Percentiles rank a stretch among this genome's conserved stretches.
These are phyloP conservation scores for Goniozus legneri DNA, from an alignment of 1,140 invertebrate genomes.

Conservation along the genomic window DNA sequence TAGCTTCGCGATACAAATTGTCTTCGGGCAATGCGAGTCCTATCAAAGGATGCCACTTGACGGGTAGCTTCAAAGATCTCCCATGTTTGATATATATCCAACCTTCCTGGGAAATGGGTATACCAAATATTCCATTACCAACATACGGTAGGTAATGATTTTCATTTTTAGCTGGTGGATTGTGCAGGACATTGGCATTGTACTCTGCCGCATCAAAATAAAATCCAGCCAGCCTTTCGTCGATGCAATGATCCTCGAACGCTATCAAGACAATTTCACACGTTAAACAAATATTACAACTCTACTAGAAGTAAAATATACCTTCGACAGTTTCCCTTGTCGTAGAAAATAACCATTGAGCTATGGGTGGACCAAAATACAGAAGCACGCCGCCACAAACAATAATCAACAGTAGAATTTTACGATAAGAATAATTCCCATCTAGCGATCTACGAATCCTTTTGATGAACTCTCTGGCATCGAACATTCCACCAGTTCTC, in stretches of 20 bases:
- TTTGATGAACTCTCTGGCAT: slow-evolving; percentile 52
- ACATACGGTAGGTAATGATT: slow-evolving; percentile 70
- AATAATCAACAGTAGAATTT: slow-evolving; percentile 61
- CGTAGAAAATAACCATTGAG: slow-evolving; percentile 60
- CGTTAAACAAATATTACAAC: not conserved
- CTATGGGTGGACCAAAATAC: slow-evolving; percentile 63
- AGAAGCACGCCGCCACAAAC: slow-evolving; percentile 61
- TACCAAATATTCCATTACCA: slow-evolving; percentile 74
- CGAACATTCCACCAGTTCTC: slow-evolving; percentile 41
- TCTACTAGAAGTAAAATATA: slow-evolving; percentile 10
- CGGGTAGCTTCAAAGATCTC: slow-evolving; percentile 66
- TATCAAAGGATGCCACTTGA: slow-evolving; percentile 74
- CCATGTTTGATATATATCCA: slow-evolving; percentile 68
- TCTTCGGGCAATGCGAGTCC: slow-evolving; percentile 53
- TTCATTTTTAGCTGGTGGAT: slow-evolving; percentile 56
- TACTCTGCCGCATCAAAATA: slow-evolving; percentile 59
- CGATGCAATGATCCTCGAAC: slow-evolving; percentile 62
- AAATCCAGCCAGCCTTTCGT: slow-evolving; percentile 61
- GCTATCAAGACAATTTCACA: slow-evolving; percentile 39
- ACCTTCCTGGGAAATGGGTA: slow-evolving; percentile 62
- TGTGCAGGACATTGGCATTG: slow-evolving; percentile 67
- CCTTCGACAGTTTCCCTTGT: slow-evolving; percentile 46
- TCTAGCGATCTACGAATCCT: slow-evolving; percentile 60
- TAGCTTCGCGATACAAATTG: slow-evolving; percentile 57
- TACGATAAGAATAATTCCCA: slow-evolving; percentile 64